phyloP scores from a whole-genome alignment of 1,140 invertebrate genomes.

The Lysiphlebus fabarum region DNA sequence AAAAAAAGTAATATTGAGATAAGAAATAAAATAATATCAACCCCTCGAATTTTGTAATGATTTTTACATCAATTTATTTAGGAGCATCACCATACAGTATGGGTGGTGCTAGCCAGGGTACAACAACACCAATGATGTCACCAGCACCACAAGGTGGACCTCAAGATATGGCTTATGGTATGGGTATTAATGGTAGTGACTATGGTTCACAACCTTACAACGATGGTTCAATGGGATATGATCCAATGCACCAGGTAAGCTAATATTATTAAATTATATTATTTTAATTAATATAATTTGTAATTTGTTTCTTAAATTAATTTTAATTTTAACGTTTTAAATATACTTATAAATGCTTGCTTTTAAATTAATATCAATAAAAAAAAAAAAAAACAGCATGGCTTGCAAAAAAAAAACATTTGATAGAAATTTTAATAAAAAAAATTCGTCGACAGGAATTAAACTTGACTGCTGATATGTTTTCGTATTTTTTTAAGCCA shows the following conservation, averaged over 20 bases:
- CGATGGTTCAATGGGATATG: constrained; percentile 82
- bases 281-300: too few relatives aligned
- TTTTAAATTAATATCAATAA: too few relatives aligned
- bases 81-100: constrained; percentile 89
- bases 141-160: constrained; percentile 72
- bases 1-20: constrained; percentile 7
- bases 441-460: constrained; percentile 1
- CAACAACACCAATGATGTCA: constrained; percentile 90
- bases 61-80: constrained; percentile 60
- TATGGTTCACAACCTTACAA: constrained; percentile 77
- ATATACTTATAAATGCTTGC: too few relatives aligned
- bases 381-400: too few relatives aligned
- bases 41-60: constrained; percentile 54
- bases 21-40: constrained; percentile 18
- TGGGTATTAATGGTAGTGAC: constrained; percentile 81
- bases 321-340: too few relatives aligned
- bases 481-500: constrained; percentile 18
- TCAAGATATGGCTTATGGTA: constrained; percentile 85
- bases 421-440: not conserved
- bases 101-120: constrained; percentile 78
- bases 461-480: too few relatives aligned
- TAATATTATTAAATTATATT: too few relatives aligned
- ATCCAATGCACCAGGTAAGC: constrained; percentile 85
- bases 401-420: not conserved
- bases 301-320: too few relatives aligned